Conservation (phyloP, 2,113 vertebrate genomes). For the Hippolais icterina region DNA sequence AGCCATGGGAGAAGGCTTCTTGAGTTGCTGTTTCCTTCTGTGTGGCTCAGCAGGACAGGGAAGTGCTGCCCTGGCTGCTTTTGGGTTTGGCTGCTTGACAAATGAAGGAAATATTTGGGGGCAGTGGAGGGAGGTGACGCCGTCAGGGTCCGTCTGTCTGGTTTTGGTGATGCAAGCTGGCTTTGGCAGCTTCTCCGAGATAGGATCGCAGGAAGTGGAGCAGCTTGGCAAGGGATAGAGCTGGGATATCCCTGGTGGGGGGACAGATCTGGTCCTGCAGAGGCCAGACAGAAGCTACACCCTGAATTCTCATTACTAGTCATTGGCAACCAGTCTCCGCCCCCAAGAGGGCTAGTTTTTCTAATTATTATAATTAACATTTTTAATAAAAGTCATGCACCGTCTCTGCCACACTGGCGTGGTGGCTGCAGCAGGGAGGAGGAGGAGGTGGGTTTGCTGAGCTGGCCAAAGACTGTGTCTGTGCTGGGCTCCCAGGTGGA, state of each 20-base stretch:
- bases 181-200: not conserved
- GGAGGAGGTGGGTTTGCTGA: not conserved
- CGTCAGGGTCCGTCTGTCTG: not conserved
- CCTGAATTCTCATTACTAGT: not conserved
- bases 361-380: conserved; percentile 19
- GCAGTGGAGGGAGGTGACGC: not conserved
- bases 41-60: not conserved
- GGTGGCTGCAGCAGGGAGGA: not conserved
- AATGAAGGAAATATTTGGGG: conserved; percentile 9
- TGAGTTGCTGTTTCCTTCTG: not conserved
- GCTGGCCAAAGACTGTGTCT: not conserved
- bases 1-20: not conserved
- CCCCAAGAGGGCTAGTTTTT: not conserved
- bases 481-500: not conserved
- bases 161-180: not conserved
- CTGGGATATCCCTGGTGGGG: conserved; percentile 56
- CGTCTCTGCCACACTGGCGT: fast-evolving
- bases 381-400: not conserved
- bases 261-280: not conserved
- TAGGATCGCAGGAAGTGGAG: not conserved
- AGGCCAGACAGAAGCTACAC: not conserved
- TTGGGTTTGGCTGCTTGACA: not conserved
- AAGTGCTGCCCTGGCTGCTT: not conserved
- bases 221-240: not conserved
- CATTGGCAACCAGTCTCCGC: not conserved